Percentiles rank a stretch among this genome's conserved stretches.
phyloP scores from a whole-genome alignment of 2,888 invertebrate species.

The Cryptocheilus praepositus region DNA sequence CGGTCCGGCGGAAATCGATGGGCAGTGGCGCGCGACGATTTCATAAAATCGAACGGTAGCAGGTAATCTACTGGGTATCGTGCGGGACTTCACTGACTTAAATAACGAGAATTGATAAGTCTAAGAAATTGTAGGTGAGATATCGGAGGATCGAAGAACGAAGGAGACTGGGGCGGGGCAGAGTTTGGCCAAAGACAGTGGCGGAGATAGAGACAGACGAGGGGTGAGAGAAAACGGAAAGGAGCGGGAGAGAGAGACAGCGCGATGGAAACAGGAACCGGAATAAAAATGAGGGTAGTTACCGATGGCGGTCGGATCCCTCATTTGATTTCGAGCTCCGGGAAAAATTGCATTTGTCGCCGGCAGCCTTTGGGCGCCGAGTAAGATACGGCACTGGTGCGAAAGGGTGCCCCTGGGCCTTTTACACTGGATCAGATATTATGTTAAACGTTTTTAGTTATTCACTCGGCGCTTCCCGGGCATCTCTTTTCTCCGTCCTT shows the following conservation, averaged over 20 bases:
- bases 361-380: constrained; percentile 53
- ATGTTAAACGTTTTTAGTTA: constrained; percentile 66
- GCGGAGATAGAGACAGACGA: constrained; percentile 10
- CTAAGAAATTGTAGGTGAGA: constrained; percentile 25
- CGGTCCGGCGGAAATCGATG: not conserved
- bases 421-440: constrained; percentile 63
- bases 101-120: constrained; percentile 46
- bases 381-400: constrained; percentile 49
- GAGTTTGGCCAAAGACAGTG: not conserved
- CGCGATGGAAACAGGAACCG: constrained; percentile 36
- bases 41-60: constrained; percentile 11
- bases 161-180: not conserved
- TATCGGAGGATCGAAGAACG: constrained; percentile 22
- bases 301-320: constrained; percentile 59
- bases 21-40: constrained; percentile 11
- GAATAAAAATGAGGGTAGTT: constrained; percentile 60
- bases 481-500: constrained; percentile 19
- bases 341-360: constrained; percentile 64
- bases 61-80: constrained; percentile 34
- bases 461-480: constrained; percentile 57
- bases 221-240: not conserved
- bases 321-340: constrained; percentile 57
- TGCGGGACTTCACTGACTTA: constrained; percentile 30
- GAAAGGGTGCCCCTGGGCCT: constrained; percentile 54
- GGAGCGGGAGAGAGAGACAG: not conserved